Conservation (phyloP, 92 coral and sea anemone species). For the Phenganax marumi region DNA sequence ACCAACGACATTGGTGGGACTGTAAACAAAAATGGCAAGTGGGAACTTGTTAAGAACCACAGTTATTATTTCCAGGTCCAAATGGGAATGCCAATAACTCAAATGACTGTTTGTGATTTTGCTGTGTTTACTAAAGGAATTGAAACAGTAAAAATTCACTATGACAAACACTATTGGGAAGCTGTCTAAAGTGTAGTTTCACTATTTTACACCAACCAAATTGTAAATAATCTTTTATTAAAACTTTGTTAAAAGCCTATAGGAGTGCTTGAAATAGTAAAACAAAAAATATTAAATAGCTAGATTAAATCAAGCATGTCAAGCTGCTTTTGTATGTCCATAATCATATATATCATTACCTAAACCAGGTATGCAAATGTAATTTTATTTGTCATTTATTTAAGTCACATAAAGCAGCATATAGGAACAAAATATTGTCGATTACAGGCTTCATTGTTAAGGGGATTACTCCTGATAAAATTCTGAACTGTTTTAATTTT, state of each 20-base stretch:
- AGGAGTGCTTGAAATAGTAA: conserved; percentile 3
- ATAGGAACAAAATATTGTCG: conserved; percentile 60
- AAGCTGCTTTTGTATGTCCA: too few relatives aligned
- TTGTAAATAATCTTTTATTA: conserved; percentile 39
- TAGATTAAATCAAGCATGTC: too few relatives aligned
- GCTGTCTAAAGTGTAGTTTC: conserved; percentile 45
- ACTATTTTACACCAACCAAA: conserved; percentile 12
- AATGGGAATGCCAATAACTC: conserved; percentile 25
- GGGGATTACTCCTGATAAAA: conserved; percentile 44
- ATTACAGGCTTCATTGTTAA: conserved; percentile 49
- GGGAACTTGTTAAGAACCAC: not conserved
- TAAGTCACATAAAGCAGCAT: conserved; percentile 63
- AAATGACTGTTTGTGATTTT: conserved; percentile 15
- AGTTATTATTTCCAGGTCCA: conserved; percentile 21
- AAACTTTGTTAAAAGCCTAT: too few relatives aligned
- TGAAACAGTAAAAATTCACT: conserved; percentile 43
- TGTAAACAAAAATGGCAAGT: not conserved
- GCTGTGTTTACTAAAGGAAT: conserved; percentile 27
- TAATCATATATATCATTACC: not conserved
- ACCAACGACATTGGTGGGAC: not conserved
- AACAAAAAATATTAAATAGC: too few relatives aligned
- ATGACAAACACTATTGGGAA: conserved; percentile 49
- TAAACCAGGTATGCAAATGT: not conserved
- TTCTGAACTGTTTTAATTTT: conserved; percentile 60
- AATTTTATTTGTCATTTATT: not conserved